Conservation (phyloP, 2,113 vertebrate genomes). For the Actinemys pallida region DNA sequence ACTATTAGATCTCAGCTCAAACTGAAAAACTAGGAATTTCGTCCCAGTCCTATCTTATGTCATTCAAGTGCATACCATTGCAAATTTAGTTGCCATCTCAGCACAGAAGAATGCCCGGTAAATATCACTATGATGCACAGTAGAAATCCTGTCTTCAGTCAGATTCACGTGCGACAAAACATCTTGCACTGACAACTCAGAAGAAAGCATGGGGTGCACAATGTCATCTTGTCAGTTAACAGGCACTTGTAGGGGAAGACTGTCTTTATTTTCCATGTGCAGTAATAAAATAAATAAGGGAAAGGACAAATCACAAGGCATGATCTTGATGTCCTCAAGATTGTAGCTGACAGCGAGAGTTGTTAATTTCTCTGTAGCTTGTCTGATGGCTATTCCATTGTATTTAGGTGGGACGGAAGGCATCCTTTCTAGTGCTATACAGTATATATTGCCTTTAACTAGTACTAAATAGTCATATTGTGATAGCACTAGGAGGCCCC, state of each 20-base stretch:
- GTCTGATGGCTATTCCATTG: not conserved
- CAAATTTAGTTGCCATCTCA: not conserved
- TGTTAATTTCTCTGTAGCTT: not conserved
- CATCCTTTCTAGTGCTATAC: not conserved
- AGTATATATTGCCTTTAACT: not conserved
- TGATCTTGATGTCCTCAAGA: not conserved
- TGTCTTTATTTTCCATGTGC: not conserved
- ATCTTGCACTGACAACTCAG: not conserved
- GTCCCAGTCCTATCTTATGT: not conserved
- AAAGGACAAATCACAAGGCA: not conserved
- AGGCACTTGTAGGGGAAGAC: not conserved
- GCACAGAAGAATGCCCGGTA: not conserved
- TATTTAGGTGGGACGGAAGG: not conserved
- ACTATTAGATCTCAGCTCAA: not conserved
- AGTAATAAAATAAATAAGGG: not conserved
- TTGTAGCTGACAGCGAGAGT: conserved; percentile 9
- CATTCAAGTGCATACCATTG: not conserved
- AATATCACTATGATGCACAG: not conserved
- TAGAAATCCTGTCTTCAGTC: not conserved
- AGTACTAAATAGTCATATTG: not conserved
- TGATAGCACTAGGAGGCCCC: not conserved
- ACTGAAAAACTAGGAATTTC: not conserved
- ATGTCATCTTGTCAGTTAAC: not conserved
- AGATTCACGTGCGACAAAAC: not conserved
- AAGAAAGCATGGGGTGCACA: not conserved